Evolutionary conservation across 2,888 invertebrate genomes (phyloP), one percentile per base, ranked within the genome.

Genomic region (Aphodius sticticus): DNA sequence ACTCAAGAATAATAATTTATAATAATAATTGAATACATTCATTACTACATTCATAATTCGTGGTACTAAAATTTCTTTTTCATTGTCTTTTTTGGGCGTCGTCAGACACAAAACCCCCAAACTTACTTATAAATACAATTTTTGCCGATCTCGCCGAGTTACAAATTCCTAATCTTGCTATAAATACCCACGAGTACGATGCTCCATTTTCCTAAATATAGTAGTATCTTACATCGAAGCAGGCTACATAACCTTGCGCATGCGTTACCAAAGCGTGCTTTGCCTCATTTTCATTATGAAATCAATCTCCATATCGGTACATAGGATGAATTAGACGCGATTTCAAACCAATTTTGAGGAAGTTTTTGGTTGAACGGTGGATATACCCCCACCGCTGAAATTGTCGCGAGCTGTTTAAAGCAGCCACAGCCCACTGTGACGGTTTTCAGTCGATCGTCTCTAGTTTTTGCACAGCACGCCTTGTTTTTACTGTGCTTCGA

Each of bases 161-260:
- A 53, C 53, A 53, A 53, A 53, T 53, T 53, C 53, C 53, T 74
- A 37, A 74, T 74, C 37, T 35, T 35, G 74, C 74, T 74, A 74
- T 74, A 74, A 74, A 74, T 74, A 74, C 74, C 35, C n/a, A 9
- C 16, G n/a, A 12, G 74, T 74, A 37, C 74, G 74, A 74, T 74
- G 74, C 74, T 74, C 74, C 37, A 74, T 74, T 74, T 74, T 74
- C 74, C 74, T 74, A 74, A 74, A 74, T 74, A 74, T 74, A 74
- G 74, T 74, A 35, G 35, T 74, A 36, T 74, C 35, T 16, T 9
- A 53, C 53, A 53, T 53, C 12, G 53, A 53, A 53, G 53, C 12
- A 53, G 12, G 53, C 53, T 53, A 12, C 53, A 53, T 7, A 7
- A 53, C 53, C 53, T 53, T 12, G 12, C 53, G 53, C 53, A 53